phyloP scores from a whole-genome alignment of 2,113 vertebrate species.

The Phaethornis superciliosus region DNA sequence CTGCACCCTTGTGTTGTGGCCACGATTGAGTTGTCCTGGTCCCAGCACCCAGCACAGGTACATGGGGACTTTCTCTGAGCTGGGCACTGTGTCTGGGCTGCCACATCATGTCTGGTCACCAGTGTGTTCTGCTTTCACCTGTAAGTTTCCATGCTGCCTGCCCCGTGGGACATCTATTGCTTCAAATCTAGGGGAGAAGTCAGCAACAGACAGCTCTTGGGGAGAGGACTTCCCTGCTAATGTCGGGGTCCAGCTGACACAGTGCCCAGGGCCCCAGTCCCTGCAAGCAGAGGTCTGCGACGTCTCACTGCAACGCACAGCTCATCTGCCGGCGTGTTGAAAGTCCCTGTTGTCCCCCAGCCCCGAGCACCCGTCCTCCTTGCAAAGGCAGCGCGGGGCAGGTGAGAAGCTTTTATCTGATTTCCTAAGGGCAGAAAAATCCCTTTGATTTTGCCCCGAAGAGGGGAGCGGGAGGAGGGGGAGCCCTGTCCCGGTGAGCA shows the following conservation, averaged over 20 bases:
- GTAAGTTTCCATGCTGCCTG: neutral
- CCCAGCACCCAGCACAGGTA: neutral
- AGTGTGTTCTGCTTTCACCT: neutral
- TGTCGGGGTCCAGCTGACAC: neutral
- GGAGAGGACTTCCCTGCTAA: neutral
- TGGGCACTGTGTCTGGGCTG: neutral
- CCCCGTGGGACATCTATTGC: neutral
- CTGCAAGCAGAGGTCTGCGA: neutral
- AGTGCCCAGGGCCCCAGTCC: neutral
- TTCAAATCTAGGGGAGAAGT: too few relatives aligned
- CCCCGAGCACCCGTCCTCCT: neutral
- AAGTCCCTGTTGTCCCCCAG: slow-evolving; percentile 60
- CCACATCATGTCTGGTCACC: fast-evolving
- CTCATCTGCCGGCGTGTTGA: slow-evolving; percentile 40
- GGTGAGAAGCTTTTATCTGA: slow-evolving; percentile 74
- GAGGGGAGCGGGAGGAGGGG: slow-evolving; percentile 26
- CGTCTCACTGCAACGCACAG: fast-evolving
- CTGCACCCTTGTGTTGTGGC: neutral
- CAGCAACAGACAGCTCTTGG: neutral
- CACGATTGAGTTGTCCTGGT: neutral
- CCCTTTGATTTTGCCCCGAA: slow-evolving; percentile 70
- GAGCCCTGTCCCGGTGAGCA: neutral
- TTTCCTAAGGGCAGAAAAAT: slow-evolving; percentile 72
- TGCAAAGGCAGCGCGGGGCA: slow-evolving; percentile 37
- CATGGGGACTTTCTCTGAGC: neutral